phyloP scores from a whole-genome alignment of 2,797 vertebrate genomes.

The Pantherophis vulpinus region DNA sequence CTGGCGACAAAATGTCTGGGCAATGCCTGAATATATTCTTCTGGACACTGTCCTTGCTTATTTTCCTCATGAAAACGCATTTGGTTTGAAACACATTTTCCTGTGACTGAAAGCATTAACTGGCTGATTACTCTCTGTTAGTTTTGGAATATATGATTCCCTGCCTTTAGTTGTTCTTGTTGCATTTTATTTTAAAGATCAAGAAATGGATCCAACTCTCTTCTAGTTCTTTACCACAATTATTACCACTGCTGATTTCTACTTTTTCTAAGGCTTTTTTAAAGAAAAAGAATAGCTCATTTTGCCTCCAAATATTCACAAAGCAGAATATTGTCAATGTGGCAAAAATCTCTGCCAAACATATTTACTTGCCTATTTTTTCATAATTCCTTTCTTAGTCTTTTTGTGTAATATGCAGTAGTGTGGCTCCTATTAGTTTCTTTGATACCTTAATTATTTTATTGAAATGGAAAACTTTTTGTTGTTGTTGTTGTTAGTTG shows the following conservation, averaged over 20 bases:
- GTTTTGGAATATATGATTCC: not conserved
- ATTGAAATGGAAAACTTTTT: not conserved
- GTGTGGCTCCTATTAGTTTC: not conserved
- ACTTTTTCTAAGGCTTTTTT: not conserved
- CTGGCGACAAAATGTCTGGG: not conserved
- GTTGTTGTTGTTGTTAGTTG: no score
- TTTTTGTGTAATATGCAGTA: not conserved
- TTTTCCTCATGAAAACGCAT: not conserved
- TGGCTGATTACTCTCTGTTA: not conserved
- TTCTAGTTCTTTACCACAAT: not conserved
- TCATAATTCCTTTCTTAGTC: not conserved
- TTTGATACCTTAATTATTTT: not conserved
- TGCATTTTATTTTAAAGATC: conserved; percentile 12
- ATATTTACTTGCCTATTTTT: not conserved
- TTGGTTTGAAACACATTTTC: not conserved
- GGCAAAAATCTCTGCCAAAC: not conserved
- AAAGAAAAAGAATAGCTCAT: not conserved
- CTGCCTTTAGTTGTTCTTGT: not conserved
- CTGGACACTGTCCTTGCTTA: not conserved
- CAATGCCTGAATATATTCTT: not conserved
- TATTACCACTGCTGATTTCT: not conserved
- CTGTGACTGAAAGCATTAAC: not conserved
- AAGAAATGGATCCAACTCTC: not conserved
- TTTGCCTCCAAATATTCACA: not conserved
- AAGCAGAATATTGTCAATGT: not conserved